Conservation (phyloP, 2,113 vertebrate species). For the Phoxinus phoxinus region DNA sequence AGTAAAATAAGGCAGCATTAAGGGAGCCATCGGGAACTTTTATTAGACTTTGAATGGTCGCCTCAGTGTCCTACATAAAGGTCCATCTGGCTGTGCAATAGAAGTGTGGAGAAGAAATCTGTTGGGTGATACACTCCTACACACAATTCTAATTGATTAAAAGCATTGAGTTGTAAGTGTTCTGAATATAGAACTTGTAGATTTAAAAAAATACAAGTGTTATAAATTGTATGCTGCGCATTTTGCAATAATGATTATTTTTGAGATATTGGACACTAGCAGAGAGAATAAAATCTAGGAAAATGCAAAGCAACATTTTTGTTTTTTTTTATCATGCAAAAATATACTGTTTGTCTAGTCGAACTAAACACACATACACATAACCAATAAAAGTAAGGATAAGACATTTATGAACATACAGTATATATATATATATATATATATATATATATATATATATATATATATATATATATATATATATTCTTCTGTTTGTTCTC, state of each 20-base stretch:
- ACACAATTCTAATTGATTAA: neutral
- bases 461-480: no score
- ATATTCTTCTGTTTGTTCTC: no score
- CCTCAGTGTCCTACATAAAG: conserved; percentile 29
- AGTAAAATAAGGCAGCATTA: conserved; percentile 31
- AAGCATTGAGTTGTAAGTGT: neutral
- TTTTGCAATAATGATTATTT: neutral
- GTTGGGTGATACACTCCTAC: neutral
- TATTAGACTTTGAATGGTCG: neutral
- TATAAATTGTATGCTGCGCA: neutral
- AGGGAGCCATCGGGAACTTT: neutral
- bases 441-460: no score
- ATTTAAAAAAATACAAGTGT: neutral
- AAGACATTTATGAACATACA: no score
- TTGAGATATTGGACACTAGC: neutral
- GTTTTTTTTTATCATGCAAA: no score
- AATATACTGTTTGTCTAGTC: neutral
- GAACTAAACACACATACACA: neutral
- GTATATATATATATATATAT: no score
- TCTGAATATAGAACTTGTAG: neutral
- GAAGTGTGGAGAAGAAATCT: conserved; percentile 6
- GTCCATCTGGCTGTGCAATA: neutral
- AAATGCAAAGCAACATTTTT: no score
- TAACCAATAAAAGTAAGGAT: no score
- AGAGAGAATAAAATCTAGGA: neutral